These are phyloP conservation scores for Chaitophorus viminalis DNA, from an alignment of 2,888 invertebrate species.

Conservation along the genomic window DNA sequence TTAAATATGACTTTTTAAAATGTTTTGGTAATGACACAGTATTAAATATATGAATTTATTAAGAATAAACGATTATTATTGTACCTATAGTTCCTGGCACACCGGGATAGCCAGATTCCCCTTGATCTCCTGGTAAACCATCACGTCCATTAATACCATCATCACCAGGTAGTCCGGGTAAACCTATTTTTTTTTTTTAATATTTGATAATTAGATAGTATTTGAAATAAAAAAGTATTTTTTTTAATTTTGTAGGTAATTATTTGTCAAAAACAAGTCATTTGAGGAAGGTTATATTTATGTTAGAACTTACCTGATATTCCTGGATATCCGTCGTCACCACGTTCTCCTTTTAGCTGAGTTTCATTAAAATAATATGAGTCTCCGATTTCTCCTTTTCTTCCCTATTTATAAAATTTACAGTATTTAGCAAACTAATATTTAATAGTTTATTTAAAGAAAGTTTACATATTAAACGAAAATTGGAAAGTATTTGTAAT, in stretches of 20 bases:
- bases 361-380: conserved; percentile 65
- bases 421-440: not conserved
- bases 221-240: too few species aligned
- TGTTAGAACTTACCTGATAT: conserved; percentile 67
- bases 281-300: not conserved
- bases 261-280: too few species aligned
- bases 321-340: conserved; percentile 75
- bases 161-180: conserved; percentile 69
- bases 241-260: too few species aligned
- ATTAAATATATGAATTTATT: not conserved
- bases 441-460: not conserved
- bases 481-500: not conserved
- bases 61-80: not conserved
- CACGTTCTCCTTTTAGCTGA: conserved; percentile 68
- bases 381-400: conserved; percentile 68
- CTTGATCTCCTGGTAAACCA: conserved; percentile 62
- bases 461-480: not conserved
- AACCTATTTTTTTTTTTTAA: conserved; percentile 66
- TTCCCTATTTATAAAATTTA: conserved; percentile 66
- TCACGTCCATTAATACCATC: conserved; percentile 68
- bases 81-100: conserved; percentile 63
- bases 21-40: too few species aligned
- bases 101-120: conserved; percentile 62
- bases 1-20: too few species aligned
- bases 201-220: not conserved